These are phyloP conservation scores for Paralichthys olivaceus DNA, from an alignment of 2,113 vertebrate species.

Conservation along the genomic window DNA sequence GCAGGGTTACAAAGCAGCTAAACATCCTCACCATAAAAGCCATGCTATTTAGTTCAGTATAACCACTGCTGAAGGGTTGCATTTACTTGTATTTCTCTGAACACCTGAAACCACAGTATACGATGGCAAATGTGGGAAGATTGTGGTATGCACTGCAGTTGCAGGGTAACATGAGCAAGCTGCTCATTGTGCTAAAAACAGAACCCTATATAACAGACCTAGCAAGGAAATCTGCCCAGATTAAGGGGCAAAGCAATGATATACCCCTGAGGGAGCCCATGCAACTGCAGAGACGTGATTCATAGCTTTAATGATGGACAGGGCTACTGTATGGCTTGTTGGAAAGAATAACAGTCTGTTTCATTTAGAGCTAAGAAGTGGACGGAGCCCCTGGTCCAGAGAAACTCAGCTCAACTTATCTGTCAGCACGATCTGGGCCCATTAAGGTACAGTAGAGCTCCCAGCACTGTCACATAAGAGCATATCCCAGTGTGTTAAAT, in stretches of 20 bases:
- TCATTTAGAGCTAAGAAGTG: conserved; percentile 59
- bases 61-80: conserved; percentile 33
- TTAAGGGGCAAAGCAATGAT: conserved; percentile 69
- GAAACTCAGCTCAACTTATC: conserved; percentile 67
- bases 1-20: conserved; percentile 26
- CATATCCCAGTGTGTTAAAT: conserved; percentile 68
- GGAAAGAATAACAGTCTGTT: conserved; percentile 76
- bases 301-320: conserved; percentile 73
- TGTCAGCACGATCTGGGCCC: conserved; percentile 70
- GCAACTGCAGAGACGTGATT: conserved; percentile 64
- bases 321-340: conserved; percentile 72
- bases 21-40: conserved; percentile 37
- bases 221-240: conserved; percentile 64
- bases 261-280: conserved; percentile 56
- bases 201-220: conserved; percentile 52
- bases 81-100: conserved; percentile 48
- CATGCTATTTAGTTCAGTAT: conserved; percentile 31
- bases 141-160: conserved; percentile 26
- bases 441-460: conserved; percentile 65
- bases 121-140: conserved; percentile 59
- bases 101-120: conserved; percentile 65
- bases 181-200: conserved; percentile 70
- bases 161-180: conserved; percentile 70
- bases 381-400: conserved; percentile 52
- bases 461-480: conserved; percentile 65